phyloP scores from a whole-genome alignment of 1,140 invertebrate genomes.

The Helicoverpa zea region DNA sequence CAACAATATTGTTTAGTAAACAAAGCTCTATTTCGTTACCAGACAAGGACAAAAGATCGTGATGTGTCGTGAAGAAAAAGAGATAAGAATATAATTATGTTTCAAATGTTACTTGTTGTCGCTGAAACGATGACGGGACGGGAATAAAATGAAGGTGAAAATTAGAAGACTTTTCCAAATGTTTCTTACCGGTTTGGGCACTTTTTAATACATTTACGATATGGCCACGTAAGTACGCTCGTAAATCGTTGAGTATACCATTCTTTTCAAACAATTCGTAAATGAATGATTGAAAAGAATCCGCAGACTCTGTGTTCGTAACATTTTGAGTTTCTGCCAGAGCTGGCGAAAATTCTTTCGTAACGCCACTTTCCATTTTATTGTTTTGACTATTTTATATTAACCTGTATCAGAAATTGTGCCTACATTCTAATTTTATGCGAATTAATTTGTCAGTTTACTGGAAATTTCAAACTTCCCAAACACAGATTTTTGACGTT shows the following conservation, averaged over 20 bases:
- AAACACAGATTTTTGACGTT: conserved; percentile 68
- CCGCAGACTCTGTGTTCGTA: conserved; percentile 67
- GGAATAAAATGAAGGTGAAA: background rate
- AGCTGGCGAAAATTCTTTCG: conserved; percentile 33
- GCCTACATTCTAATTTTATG: conserved; percentile 40
- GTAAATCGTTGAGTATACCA: conserved; percentile 85
- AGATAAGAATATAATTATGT: background rate
- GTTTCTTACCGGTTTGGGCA: conserved; percentile 69
- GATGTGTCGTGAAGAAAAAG: background rate
- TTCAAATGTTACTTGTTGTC: background rate
- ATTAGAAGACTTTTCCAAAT: background rate
- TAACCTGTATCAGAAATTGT: conserved; percentile 35
- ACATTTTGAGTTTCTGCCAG: conserved; percentile 50
- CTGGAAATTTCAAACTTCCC: conserved; percentile 76
- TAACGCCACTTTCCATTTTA: conserved; percentile 59
- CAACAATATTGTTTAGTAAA: too few species aligned
- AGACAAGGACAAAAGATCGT: background rate
- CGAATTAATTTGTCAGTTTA: conserved; percentile 48
- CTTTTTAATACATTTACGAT: conserved; percentile 86
- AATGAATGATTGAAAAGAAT: conserved; percentile 87
- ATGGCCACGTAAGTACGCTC: conserved; percentile 86
- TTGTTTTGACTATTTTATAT: conserved; percentile 49
- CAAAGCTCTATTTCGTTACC: too few species aligned
- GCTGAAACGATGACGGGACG: background rate
- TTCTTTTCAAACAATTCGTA: conserved; percentile 87